Conservation (phyloP, 2,797 vertebrate species). For the Staurois parvus region DNA sequence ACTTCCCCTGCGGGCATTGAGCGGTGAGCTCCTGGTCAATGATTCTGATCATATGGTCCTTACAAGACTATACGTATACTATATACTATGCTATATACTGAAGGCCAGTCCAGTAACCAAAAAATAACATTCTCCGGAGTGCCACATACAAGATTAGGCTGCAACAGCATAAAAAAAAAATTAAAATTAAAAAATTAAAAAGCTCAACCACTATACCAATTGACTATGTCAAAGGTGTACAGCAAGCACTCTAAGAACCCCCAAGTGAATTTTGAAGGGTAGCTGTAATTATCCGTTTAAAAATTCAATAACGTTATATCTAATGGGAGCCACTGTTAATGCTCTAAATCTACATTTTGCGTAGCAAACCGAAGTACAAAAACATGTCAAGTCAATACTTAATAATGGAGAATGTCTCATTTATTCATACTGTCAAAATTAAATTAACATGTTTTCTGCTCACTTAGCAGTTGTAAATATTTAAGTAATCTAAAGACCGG, state of each 20-base stretch:
- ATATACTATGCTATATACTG: too few species aligned
- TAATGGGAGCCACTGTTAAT: conserved; percentile 33
- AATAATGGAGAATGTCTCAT: conserved; percentile 57
- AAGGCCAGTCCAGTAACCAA: background rate
- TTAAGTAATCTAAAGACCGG: conserved; percentile 60
- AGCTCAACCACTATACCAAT: background rate
- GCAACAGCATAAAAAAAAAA: background rate
- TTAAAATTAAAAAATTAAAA: background rate
- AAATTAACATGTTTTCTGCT: conserved; percentile 58
- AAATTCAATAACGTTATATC: conserved; percentile 54
- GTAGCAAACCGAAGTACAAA: conserved; percentile 47
- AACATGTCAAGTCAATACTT: conserved; percentile 56
- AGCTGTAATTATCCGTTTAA: conserved; percentile 50
- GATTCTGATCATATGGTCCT: conserved; percentile 6
- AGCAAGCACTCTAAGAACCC: conserved; percentile 20
- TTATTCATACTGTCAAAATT: conserved; percentile 59
- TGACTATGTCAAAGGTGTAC: conserved; percentile 30
- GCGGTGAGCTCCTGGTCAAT: too few species aligned
- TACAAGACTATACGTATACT: too few species aligned
- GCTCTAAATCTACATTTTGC: conserved; percentile 41
- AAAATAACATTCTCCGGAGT: background rate
- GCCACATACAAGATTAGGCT: conserved; percentile 1
- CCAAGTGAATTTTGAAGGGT: conserved; percentile 15
- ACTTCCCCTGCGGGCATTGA: too few species aligned
- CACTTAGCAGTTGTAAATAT: conserved; percentile 58